Conservation (phyloP, 2,888 invertebrate genomes). For the Boloria selene region DNA sequence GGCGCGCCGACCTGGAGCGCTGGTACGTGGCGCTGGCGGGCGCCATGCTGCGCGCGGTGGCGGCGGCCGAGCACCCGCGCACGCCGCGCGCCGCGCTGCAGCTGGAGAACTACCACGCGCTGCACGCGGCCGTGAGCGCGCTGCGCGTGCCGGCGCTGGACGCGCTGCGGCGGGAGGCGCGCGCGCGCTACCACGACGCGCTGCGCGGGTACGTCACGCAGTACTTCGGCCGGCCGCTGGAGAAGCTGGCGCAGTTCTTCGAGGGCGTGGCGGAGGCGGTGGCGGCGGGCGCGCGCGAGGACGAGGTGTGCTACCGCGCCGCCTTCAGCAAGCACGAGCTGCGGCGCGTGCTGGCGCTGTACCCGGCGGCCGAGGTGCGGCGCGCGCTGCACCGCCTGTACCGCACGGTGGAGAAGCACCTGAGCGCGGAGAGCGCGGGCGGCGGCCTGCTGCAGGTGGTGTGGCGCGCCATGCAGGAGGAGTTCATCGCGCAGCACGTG, state of each 20-base stretch:
- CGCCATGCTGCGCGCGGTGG: constrained; percentile 92
- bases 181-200: constrained; percentile 94
- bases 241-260: constrained; percentile 91
- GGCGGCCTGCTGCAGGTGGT: constrained; percentile 97
- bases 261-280: constrained; percentile 98
- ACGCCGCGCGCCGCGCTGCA: constrained; percentile 96
- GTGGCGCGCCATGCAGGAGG: constrained; percentile 99
- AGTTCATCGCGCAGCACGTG: constrained; percentile 96
- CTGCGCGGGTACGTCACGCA: constrained; percentile 95
- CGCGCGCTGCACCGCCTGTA: constrained; percentile 95
- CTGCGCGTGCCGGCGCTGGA: constrained; percentile 95
- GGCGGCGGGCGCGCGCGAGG: constrained; percentile 96
- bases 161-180: constrained; percentile 90
- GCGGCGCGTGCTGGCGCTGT: constrained; percentile 95
- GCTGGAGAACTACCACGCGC: constrained; percentile 97
- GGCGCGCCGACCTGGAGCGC: constrained; percentile 95
- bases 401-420: constrained; percentile 98
- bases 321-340: constrained; percentile 98
- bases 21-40: constrained; percentile 92
- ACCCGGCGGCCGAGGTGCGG: constrained; percentile 90
- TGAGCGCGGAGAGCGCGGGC: constrained; percentile 97
- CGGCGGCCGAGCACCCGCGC: constrained; percentile 92
- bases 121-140: constrained; percentile 92
- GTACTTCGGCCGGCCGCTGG: constrained; percentile 91
- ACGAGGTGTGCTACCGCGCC: constrained; percentile 98